phyloP scores from a whole-genome alignment of 2,797 vertebrate species.

The Ara ararauna region DNA sequence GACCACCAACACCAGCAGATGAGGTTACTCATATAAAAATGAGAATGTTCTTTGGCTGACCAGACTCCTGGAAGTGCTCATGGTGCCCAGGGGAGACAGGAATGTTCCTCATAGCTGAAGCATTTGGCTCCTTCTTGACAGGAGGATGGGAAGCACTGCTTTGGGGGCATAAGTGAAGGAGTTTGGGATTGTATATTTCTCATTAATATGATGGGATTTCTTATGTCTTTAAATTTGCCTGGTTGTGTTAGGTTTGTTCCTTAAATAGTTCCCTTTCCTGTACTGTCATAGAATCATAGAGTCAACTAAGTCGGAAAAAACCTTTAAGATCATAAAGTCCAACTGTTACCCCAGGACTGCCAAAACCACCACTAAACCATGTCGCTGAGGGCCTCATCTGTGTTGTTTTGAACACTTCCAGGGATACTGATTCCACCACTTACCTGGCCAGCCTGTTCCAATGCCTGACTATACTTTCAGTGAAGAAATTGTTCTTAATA shows the following conservation, averaged over 20 bases:
- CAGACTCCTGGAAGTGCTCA: not conserved
- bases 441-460: not conserved
- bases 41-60: not conserved
- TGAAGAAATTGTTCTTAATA: not conserved
- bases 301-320: not conserved
- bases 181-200: not conserved
- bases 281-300: not conserved
- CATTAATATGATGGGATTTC: not conserved
- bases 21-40: not conserved
- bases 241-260: not conserved
- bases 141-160: not conserved
- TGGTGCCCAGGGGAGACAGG: rapidly evolving
- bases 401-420: not conserved
- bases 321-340: not conserved
- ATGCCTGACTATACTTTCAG: not conserved
- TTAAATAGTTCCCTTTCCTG: not conserved
- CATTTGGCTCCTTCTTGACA: not conserved
- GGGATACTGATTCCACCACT: not conserved
- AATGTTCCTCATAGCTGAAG: not conserved
- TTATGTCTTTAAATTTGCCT: not conserved
- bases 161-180: not conserved
- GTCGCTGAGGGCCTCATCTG: not conserved
- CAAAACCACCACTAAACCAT: not conserved
- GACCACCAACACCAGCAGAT: not conserved
- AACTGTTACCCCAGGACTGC: not conserved